These are phyloP conservation scores for Crepidodera aurea DNA, from an alignment of 2,888 invertebrate species.

Conservation along the genomic window DNA sequence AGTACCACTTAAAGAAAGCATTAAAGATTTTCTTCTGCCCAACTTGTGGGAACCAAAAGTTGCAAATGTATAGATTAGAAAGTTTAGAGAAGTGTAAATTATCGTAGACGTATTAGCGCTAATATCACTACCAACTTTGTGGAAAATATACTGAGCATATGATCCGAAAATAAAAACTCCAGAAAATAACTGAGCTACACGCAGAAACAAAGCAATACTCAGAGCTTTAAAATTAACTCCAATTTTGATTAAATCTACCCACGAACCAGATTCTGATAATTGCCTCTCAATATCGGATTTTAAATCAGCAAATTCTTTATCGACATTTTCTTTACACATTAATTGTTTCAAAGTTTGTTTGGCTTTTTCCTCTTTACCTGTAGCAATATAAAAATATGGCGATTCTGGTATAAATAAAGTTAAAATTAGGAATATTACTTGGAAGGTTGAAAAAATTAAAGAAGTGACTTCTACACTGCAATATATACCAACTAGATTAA, in stretches of 20 bases:
- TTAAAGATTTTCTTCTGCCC: slow-evolving; percentile 46
- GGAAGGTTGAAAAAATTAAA: slow-evolving; percentile 66
- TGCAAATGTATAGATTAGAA: slow-evolving; percentile 26
- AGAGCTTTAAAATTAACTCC: slow-evolving; percentile 49
- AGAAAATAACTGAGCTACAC: slow-evolving; percentile 50
- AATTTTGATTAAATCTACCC: slow-evolving; percentile 50
- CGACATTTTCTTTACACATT: slow-evolving; percentile 43
- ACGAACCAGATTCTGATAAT: slow-evolving; percentile 51
- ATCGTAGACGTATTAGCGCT: slow-evolving; percentile 34
- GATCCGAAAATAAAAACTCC: slow-evolving; percentile 48
- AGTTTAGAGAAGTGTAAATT: slow-evolving; percentile 40
- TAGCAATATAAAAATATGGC: slow-evolving; percentile 49
- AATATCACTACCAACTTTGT: slow-evolving; percentile 50
- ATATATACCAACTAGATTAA: slow-evolving; percentile 64
- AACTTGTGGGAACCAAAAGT: slow-evolving; percentile 44
- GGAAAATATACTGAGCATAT: slow-evolving; percentile 53
- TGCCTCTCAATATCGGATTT: slow-evolving; percentile 49
- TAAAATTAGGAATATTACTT: slow-evolving; percentile 66
- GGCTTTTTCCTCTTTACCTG: slow-evolving; percentile 43
- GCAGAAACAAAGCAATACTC: slow-evolving; percentile 47
- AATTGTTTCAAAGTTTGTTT: slow-evolving; percentile 43
- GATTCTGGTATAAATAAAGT: slow-evolving; percentile 70
- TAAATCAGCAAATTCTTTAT: slow-evolving; percentile 44
- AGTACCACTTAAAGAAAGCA: slow-evolving; percentile 44
- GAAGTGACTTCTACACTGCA: slow-evolving; percentile 64